Percentiles rank a stretch among this genome's conserved stretches.
Conservation (phyloP, 2,888 invertebrate species). For the Dugesia japonica region DNA sequence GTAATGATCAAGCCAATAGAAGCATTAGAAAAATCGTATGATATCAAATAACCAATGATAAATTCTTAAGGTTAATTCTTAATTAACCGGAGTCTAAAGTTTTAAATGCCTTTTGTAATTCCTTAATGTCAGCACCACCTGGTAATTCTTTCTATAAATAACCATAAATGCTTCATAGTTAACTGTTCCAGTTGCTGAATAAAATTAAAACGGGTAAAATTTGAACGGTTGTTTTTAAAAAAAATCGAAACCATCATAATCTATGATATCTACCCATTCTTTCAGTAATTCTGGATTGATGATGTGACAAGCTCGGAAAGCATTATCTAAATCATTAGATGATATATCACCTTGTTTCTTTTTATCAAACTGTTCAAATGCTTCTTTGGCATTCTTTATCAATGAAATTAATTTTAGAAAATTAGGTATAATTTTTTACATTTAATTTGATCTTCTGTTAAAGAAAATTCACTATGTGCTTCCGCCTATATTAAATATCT, state of each 20-base stretch:
- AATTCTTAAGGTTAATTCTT: too few relatives aligned
- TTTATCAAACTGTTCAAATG: neutral
- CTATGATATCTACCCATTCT: neutral
- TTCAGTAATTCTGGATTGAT: neutral
- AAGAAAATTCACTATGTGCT: neutral
- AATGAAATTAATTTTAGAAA: neutral
- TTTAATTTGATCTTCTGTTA: neutral
- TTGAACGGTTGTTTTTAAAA: neutral
- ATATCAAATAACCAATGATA: too few relatives aligned
- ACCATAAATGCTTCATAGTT: neutral
- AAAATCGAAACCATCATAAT: neutral
- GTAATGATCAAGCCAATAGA: too few relatives aligned
- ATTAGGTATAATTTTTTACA: neutral
- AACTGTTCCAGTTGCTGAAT: neutral
- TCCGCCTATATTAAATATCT: neutral
- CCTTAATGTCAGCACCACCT: neutral
- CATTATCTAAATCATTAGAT: too few relatives aligned
- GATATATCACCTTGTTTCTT: neutral
- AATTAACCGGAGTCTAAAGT: too few relatives aligned
- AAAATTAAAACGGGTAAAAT: neutral
- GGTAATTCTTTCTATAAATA: neutral
- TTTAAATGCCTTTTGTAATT: neutral
- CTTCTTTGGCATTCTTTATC: neutral
- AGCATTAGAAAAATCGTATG: too few relatives aligned
- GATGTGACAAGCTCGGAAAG: neutral